Evolutionary conservation across 23 tunicate species (phyloP).

Genomic region (Styela clava): DNA sequence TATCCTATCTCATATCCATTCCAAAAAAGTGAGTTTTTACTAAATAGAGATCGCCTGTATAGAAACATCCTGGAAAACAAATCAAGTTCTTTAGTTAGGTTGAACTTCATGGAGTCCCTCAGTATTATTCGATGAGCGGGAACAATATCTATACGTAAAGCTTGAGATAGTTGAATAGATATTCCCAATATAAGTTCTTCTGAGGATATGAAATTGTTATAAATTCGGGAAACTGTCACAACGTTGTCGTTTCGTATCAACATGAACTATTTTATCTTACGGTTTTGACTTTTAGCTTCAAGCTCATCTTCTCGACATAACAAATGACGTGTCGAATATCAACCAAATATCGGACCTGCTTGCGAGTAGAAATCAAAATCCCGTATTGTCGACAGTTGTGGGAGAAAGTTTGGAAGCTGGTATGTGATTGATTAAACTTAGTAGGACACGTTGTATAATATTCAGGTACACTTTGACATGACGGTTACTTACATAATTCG

Average conservation of each 20-base stretch:
- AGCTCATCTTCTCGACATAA: background rate
- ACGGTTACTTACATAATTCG: no score
- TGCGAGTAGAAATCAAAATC: background rate
- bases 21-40: no score
- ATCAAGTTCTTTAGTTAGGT: no score
- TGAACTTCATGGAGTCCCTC: no score
- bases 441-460: no score
- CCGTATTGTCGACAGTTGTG: background rate
- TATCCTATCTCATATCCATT: no score
- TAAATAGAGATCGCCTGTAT: no score
- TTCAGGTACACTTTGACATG: no score
- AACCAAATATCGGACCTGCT: background rate
- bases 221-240: background rate
- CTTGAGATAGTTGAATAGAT: background rate
- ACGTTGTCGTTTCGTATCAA: background rate
- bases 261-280: background rate
- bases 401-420: background rate
- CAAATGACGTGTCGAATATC: background rate
- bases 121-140: no score
- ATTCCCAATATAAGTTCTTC: background rate
- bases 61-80: no score
- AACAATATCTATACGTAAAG: background rate
- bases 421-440: no score
- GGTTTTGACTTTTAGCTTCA: background rate
- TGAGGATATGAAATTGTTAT: background rate